Conservation (phyloP, 2,888 invertebrate species). For the Andrena minutula region DNA sequence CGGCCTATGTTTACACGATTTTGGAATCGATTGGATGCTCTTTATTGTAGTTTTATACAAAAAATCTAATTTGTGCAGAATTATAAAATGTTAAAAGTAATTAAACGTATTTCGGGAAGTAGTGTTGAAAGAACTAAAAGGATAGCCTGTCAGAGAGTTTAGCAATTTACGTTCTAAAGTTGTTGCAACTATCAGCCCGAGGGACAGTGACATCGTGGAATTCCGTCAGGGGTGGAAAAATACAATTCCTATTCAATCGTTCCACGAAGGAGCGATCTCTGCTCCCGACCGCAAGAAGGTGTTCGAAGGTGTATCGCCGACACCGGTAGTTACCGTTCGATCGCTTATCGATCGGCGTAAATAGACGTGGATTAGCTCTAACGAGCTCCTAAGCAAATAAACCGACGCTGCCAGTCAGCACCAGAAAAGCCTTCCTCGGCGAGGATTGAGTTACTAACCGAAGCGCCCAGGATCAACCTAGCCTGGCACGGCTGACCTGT, state of each 20-base stretch:
- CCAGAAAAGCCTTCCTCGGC: constrained; percentile 51
- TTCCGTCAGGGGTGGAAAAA: constrained; percentile 9
- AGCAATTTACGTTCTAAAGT: not conserved
- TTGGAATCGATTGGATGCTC: too few species aligned
- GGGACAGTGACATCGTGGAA: constrained; percentile 32
- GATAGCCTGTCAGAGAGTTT: not conserved
- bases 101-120: not conserved
- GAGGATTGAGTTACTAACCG: constrained; percentile 68
- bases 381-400: constrained; percentile 67
- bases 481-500: constrained; percentile 22
- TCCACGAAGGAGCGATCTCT: constrained; percentile 41
- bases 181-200: not conserved
- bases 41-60: too few species aligned
- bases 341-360: constrained; percentile 63
- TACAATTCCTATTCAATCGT: constrained; percentile 27
- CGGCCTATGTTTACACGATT: too few species aligned
- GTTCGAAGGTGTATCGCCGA: constrained; percentile 48
- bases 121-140: not conserved
- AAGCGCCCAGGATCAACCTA: constrained; percentile 47
- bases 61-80: too few species aligned
- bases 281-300: constrained; percentile 27
- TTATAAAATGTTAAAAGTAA: too few species aligned
- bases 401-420: constrained; percentile 42
- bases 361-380: constrained; percentile 65
- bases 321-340: constrained; percentile 51